Evolutionary conservation across 2,113 vertebrate species (phyloP).

Genomic region (Pseudorasbora parva): DNA sequence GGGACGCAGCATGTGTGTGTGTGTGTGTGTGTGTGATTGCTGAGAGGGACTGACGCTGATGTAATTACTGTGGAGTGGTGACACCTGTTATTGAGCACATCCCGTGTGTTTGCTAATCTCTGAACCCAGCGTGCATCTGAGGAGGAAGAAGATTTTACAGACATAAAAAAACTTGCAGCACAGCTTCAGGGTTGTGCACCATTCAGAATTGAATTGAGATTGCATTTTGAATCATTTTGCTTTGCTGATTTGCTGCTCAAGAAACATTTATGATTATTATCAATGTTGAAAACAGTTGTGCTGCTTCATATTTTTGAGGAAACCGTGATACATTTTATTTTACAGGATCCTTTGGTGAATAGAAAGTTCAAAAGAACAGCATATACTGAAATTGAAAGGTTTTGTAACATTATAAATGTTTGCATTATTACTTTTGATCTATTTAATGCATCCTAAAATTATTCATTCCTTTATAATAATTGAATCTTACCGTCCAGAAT

Average conservation of each 20-base stretch:
- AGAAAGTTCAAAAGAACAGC: no score
- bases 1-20: no score
- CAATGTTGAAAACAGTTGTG: neutral
- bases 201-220: neutral
- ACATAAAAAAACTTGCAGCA: neutral
- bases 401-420: no score
- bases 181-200: neutral
- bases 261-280: neutral
- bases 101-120: constrained; percentile 16
- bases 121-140: constrained; percentile 3
- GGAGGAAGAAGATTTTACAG: neutral
- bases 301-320: neutral
- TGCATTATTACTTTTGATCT: no score
- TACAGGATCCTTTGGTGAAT: no score
- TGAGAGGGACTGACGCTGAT: constrained; percentile 47
- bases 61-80: constrained; percentile 47
- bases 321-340: neutral
- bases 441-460: no score
- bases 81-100: constrained; percentile 44
- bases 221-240: neutral
- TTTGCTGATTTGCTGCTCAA: neutral
- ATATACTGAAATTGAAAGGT: no score
- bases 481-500: no score
- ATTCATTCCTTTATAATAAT: no score
- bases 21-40: constrained; percentile 24